phyloP scores from a whole-genome alignment of 2,113 vertebrate species.

The Melanostigma gelatinosum region DNA sequence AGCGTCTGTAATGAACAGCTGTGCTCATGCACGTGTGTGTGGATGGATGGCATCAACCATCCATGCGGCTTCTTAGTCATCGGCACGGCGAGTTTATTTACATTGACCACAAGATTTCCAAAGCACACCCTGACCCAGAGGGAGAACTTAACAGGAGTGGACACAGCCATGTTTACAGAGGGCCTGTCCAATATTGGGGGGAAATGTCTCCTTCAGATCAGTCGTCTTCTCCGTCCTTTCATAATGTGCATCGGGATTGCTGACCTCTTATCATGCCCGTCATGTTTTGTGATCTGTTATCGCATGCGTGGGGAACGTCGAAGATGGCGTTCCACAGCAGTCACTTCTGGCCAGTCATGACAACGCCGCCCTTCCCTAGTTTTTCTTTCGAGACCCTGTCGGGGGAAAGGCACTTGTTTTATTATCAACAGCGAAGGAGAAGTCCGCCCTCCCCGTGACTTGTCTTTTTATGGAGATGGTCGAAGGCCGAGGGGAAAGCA shows the following conservation, averaged over 20 bases:
- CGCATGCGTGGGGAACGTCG: background rate
- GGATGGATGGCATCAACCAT: constrained; percentile 15
- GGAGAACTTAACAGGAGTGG: constrained; percentile 23
- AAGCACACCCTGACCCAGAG: constrained; percentile 49
- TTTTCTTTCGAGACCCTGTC: constrained; percentile 43
- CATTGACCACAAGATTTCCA: constrained; percentile 61
- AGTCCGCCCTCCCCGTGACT: constrained; percentile 65
- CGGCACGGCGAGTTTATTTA: constrained; percentile 59
- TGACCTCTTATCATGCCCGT: constrained; percentile 25
- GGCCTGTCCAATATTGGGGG: background rate
- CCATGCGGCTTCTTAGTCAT: constrained; percentile 48
- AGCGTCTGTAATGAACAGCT: constrained; percentile 1
- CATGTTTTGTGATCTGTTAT: background rate
- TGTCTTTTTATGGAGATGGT: constrained; percentile 79
- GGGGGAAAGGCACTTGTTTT: constrained; percentile 68
- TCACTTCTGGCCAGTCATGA: constrained; percentile 61
- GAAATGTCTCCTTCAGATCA: background rate
- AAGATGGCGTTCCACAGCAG: constrained; percentile 24
- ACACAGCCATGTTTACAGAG: background rate
- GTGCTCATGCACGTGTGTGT: background rate
- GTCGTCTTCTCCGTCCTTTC: background rate
- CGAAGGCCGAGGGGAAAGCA: constrained; percentile 37
- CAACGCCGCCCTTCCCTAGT: constrained; percentile 46
- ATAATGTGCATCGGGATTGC: background rate
- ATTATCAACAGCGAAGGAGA: constrained; percentile 70